Evolutionary conservation across 2,113 vertebrate species (phyloP), one percentile per base, ranked within the genome.

Genomic region (Camelus dromedarius): DNA sequence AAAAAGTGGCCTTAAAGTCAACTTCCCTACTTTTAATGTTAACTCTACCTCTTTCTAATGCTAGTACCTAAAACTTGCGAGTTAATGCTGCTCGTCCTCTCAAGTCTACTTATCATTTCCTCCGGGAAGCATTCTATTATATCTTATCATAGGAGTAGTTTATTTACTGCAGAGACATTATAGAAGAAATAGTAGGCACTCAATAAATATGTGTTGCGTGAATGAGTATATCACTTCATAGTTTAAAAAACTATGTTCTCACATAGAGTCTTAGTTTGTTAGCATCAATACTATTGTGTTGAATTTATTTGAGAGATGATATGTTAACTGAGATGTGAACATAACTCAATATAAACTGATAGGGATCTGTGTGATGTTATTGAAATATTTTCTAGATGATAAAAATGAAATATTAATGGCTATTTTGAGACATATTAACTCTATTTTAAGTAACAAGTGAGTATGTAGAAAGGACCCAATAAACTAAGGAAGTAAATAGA

Each of bases 301-400:
- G 76, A 94, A 50, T 79, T 83, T 79, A 81, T 66, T 83, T 90
- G 28, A 90, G 32, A 87, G 67, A 82, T 52, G 32, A 67, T 95
- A 0, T 24, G 22, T 83, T 77, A 94, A 58, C 5, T 35, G 83
- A 82, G 24, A 75, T 69, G 20, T 60, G 38, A 85, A 95, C 2
- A 32, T 81, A 24, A 30, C 6, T 66, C 38, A 91, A 5, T 80
- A 85, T 64, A 48, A 93, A 64, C 12, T 77, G 30, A 62, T 58
- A 8, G 38, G 14, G 10, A 91, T 82, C 10, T 83, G 58, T 93
- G 24, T 54, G 6, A 60, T 79, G 90, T 96, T 48, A 85, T 48
- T 72, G 14, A 96, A 87, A 83, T 62, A 42, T 87, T 95, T 96
- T 88, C 32, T 20, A 76, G 6, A 56, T 76, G 30, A 26, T 24